Evolutionary conservation across 2,888 invertebrate species (phyloP).

Genomic region (Formica aserva): DNA sequence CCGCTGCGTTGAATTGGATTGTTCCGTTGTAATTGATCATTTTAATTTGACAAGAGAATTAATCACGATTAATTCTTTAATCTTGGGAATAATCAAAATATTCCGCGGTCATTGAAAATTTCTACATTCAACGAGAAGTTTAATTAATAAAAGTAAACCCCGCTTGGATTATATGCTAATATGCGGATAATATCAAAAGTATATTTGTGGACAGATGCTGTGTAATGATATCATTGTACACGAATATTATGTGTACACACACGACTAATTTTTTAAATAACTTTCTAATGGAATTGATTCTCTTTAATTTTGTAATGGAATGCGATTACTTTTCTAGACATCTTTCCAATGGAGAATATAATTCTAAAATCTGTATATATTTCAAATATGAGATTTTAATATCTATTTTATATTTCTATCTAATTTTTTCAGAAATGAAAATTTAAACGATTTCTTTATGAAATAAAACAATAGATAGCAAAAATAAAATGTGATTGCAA

Average conservation of each 20-base stretch:
- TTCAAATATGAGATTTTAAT: background rate
- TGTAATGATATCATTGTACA: background rate
- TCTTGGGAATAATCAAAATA: slow-evolving; percentile 19
- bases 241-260: background rate
- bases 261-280: background rate
- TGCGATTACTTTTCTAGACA: background rate
- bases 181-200: background rate
- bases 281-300: background rate
- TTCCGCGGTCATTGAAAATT: background rate
- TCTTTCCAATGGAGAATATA: background rate
- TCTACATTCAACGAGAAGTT: background rate
- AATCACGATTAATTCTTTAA: slow-evolving; percentile 45
- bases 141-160: slow-evolving; percentile 9
- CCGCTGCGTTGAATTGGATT: background rate
- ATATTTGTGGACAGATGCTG: background rate
- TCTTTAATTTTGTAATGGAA: background rate
- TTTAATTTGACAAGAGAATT: slow-evolving; percentile 30
- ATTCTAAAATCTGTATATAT: background rate
- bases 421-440: background rate
- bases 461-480: background rate
- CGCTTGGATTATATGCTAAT: background rate
- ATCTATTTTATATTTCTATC: background rate
- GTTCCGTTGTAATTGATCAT: slow-evolving; percentile 19
- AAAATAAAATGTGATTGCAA: background rate
- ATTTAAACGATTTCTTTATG: background rate